Evolutionary conservation across 2,797 vertebrate genomes (phyloP).

Genomic region (Halcyon smyrnensis): DNA sequence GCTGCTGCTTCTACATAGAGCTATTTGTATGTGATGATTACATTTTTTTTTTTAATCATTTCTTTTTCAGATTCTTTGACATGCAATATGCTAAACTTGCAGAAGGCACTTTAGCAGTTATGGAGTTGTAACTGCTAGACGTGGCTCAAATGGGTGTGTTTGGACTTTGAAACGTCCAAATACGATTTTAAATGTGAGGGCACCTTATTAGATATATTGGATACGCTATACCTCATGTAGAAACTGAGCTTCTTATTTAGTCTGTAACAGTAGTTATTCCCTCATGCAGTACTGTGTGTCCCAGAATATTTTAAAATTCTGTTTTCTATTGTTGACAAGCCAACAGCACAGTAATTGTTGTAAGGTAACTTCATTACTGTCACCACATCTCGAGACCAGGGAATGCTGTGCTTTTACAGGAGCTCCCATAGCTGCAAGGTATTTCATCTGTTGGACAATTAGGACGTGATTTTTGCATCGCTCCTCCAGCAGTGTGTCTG

Average conservation of each 20-base stretch:
- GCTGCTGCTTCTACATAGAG: background rate
- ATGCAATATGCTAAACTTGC: background rate
- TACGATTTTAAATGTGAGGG: background rate
- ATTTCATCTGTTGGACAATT: slow-evolving; percentile 55
- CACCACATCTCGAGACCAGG: background rate
- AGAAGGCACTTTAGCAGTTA: background rate
- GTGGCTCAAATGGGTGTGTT: background rate
- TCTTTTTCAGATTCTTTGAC: slow-evolving; percentile 2
- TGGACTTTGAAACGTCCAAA: background rate
- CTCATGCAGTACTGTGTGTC: background rate
- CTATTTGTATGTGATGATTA: slow-evolving; percentile 1
- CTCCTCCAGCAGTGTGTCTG: slow-evolving; percentile 20
- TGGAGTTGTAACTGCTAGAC: background rate
- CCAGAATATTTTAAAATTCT: slow-evolving; percentile 46
- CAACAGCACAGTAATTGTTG: slow-evolving; percentile 9
- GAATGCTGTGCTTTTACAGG: background rate
- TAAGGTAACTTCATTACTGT: slow-evolving; percentile 55
- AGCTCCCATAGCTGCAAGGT: background rate
- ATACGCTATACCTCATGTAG: background rate
- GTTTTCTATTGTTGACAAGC: slow-evolving; percentile 53
- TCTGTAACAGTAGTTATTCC: slow-evolving; percentile 17
- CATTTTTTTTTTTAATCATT: background rate
- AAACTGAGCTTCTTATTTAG: slow-evolving; percentile 14
- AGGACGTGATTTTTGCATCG: slow-evolving; percentile 51
- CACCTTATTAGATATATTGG: background rate